Evolutionary conservation across 35 echinoderm and acorn worm genomes (phyloP).

Genomic region (Strongylocentrotus purpuratus): DNA sequence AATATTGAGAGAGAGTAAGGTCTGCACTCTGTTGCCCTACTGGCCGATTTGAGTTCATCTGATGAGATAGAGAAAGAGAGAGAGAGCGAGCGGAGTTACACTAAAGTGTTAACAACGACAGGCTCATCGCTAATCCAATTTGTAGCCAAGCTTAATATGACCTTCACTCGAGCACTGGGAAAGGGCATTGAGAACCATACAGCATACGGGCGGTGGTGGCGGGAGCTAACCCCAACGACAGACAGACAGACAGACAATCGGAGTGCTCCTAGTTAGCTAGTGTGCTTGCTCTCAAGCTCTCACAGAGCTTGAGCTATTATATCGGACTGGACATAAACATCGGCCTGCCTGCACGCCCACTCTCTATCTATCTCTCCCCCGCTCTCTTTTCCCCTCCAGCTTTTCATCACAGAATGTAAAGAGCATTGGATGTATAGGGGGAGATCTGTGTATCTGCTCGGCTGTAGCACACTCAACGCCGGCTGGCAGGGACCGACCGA

Average conservation of each 20-base stretch:
- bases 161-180: background rate
- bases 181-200: slow-evolving; percentile 17
- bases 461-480: background rate
- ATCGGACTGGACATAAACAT: slow-evolving; percentile 2
- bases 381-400: background rate
- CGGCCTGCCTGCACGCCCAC: background rate
- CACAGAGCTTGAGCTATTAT: background rate
- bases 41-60: background rate
- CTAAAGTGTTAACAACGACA: slow-evolving; percentile 40
- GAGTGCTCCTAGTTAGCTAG: background rate
- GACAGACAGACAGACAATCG: background rate
- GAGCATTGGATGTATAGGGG: background rate
- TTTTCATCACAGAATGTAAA: background rate
- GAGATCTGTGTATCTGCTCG: background rate
- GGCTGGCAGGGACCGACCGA: background rate
- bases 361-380: background rate
- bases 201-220: background rate
- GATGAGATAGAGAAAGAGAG: background rate
- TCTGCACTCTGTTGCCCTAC: background rate
- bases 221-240: background rate
- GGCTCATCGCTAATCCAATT: slow-evolving; percentile 42
- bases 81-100: background rate
- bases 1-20: background rate
- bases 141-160: background rate
- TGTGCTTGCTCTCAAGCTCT: background rate